These are phyloP conservation scores for Colossoma macropomum DNA, from an alignment of 2,113 vertebrate genomes.

Conservation along the genomic window DNA sequence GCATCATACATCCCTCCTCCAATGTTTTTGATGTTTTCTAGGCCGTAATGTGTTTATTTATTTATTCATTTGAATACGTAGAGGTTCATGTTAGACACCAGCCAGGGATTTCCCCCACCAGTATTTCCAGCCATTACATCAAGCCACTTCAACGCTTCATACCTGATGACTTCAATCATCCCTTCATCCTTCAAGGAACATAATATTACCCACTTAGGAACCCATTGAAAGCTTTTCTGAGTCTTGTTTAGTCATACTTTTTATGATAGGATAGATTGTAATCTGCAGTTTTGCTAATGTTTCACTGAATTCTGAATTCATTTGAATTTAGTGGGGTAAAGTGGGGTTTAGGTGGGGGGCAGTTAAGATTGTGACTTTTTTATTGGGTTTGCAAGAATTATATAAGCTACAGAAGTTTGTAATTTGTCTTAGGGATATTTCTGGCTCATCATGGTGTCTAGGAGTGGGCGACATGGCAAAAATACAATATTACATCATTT, in stretches of 20 bases:
- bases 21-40: conserved; percentile 37
- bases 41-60: conserved; percentile 1
- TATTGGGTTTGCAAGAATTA: too few species aligned
- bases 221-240: not conserved
- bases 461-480: too few species aligned
- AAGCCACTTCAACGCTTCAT: conserved; percentile 2
- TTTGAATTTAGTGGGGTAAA: not conserved
- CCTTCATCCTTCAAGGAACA: not conserved
- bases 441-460: too few species aligned
- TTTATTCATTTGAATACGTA: conserved; percentile 16
- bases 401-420: too few species aligned
- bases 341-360: too few species aligned
- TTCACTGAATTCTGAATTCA: not conserved
- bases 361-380: too few species aligned
- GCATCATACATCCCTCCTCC: not conserved
- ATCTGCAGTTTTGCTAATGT: not conserved
- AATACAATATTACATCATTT: too few species aligned
- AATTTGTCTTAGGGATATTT: too few species aligned
- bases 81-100: not conserved
- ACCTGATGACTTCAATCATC: not conserved
- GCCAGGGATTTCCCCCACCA: conserved; percentile 6
- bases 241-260: not conserved
- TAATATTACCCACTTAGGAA: not conserved
- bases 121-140: conserved; percentile 43
- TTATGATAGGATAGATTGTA: not conserved